A percentile compares a stretch with the other conserved stretches of the same genome.
These are phyloP conservation scores for Microtus californicus DNA, from an alignment of 2,797 vertebrate species.

Conservation along the genomic window DNA sequence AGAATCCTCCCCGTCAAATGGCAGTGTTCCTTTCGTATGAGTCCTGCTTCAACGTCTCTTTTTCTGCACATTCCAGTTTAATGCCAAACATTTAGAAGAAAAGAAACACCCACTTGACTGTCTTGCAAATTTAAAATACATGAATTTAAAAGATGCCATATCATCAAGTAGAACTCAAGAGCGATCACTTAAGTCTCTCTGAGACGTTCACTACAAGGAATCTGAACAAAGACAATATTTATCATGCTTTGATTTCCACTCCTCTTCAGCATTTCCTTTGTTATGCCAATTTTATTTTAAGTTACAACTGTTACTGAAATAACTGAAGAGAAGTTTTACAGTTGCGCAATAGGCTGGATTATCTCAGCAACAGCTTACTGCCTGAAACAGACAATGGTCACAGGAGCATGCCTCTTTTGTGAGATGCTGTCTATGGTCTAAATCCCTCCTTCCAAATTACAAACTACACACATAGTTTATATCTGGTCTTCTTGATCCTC, in stretches of 20 bases:
- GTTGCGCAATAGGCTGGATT: neutral
- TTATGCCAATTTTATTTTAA: conserved; percentile 43
- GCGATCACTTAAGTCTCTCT: neutral
- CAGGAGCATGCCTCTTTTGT: neutral
- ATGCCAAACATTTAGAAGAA: conserved; percentile 36
- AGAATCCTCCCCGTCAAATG: neutral
- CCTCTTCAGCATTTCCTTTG: neutral
- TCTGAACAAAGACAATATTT: neutral
- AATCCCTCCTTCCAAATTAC: neutral
- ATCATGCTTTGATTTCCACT: conserved; percentile 10
- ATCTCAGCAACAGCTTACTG: conserved; percentile 19
- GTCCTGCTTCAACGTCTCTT: neutral
- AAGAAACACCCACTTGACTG: conserved; percentile 42
- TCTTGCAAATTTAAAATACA: conserved; percentile 56
- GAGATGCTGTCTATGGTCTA: neutral
- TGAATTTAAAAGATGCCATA: conserved; percentile 29
- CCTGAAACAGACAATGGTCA: neutral
- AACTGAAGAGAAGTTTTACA: conserved; percentile 12
- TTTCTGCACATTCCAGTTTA: conserved; percentile 33
- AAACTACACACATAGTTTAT: neutral
- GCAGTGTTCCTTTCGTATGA: neutral
- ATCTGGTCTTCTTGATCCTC: neutral
- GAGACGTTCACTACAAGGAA: neutral
- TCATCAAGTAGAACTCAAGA: conserved; percentile 6
- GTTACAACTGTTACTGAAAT: neutral